Base-by-base conservation (phyloP, 2,113 vertebrate species). In the Actenoides lindsayi region DNA sequence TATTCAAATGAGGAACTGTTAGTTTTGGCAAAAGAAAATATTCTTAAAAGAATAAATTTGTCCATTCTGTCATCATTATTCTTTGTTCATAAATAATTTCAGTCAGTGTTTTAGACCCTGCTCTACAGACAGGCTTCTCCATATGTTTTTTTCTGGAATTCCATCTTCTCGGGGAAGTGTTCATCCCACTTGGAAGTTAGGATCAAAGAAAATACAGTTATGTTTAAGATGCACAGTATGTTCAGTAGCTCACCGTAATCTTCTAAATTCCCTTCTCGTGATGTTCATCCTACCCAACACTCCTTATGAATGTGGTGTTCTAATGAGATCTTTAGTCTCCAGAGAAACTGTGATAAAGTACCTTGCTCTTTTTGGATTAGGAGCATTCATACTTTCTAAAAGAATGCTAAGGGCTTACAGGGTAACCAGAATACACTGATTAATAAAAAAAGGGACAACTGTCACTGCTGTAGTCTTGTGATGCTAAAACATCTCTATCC, bases 111-210 rank as follows among this genome's bases (percentile, higher is more conserved):
- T 91, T 95, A 74, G 41, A 67, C 5, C 14, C 44, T 56, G 14
- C n/a, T 86, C 23, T 85, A 69, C 73, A 96, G 42, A 83, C 3
- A n/a, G 28, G 8, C 6, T 51, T 78, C 39, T 91, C 68, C 28
- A 51, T 13, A 20, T 37, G 4, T 87, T 87, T 96, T 91, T 88
- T 65, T 37, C 30, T 89, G 37, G 39, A 90, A 95, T 92, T 92
- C 41, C 20, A 23, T 71, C 57, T 81, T 14, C 35, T 91, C 4
- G 3, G 46, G 37, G 17, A 93, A 80, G 33, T 92, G 69, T 80
- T 78, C 56, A 76, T 80, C 6, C 25, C 41, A 84, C 5, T 50
- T 62, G 23, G 30, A 57, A 83, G 46, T 63, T 44, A 77, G 69
- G 25, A 79, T 19, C 59, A 81, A 14, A 53, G 41, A 76, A 95